Base-by-base conservation (phyloP, 2,113 vertebrate genomes). In the Podocnemis expansa region DNA sequence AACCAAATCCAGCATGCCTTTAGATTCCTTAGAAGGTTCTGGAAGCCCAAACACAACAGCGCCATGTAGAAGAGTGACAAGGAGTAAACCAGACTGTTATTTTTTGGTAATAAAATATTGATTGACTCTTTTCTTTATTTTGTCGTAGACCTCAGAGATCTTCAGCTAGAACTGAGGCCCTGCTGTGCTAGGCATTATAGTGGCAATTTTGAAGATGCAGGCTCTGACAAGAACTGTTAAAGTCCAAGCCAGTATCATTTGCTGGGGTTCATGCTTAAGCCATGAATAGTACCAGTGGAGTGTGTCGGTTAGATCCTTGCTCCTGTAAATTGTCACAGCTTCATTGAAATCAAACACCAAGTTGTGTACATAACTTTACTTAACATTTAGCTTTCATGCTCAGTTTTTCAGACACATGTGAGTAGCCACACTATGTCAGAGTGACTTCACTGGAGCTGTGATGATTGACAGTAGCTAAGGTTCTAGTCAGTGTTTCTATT, bases 231-330 rank as follows among this genome's bases (percentile, higher is more conserved):
- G 84, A 85, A 14, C 9, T 49, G 56, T 52, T 75, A 4, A 31
- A n/a, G 14, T 67, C 60, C 29, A 41, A 86, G 5, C 45, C 76
- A 51, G 3, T 58, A 54, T 73, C 38, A 24, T 4, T 52, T 80
- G 56, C 58, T 49, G 55, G 45, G 11, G 9, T 14, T 3, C 27
- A 51, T 21, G 14, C 84, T 34, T 67, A 70, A 95, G 70, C 29
- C 0, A 0, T 0, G 0, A 84, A 49, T 1, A 21, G 60, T 67
- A 19, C 60, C 60, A 67, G 8, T 67, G 8, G 13, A 49, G 38
- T 1, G 0, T 56, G 11, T 52, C 38, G 70, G 54, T 14, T 75
- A n/a, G 78, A 79, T 67, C 38, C 21, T 67, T 41, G 4, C 10
- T 29, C 3, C 3, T 22, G 4, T 55, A 82, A 88, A 10, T 67